Evolutionary conservation across 53 echinoderm and acorn worm genomes (phyloP).

Genomic region (Mesocentrotus franciscanus): DNA sequence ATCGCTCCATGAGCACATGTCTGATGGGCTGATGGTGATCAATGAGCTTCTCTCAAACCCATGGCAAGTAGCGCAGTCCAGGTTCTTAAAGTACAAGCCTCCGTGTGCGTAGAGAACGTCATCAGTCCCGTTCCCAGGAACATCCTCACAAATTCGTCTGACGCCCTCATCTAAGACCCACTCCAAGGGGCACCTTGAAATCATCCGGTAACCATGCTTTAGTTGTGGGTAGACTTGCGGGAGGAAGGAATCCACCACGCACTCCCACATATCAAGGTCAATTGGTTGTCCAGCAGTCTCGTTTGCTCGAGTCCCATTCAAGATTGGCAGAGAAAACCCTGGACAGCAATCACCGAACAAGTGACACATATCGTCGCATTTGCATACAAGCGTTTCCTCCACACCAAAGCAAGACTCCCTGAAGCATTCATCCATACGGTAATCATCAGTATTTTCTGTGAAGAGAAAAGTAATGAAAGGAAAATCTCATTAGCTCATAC

Average conservation of each 20-base stretch:
- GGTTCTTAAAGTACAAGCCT: slow-evolving; percentile 5
- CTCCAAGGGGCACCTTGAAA: not conserved
- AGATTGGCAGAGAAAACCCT: not conserved
- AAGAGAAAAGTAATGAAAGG: not conserved
- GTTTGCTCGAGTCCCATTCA: not conserved
- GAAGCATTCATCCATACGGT: not conserved
- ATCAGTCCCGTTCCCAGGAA: not conserved
- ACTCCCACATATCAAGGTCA: slow-evolving; percentile 22
- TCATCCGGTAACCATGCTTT: slow-evolving; percentile 36
- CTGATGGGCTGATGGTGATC: not conserved
- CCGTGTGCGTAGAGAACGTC: not conserved
- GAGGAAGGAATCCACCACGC: slow-evolving; percentile 37
- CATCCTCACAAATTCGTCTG: slow-evolving; percentile 14
- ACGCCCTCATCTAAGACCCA: slow-evolving; percentile 15
- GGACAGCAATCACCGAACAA: slow-evolving; percentile 42
- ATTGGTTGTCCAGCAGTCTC: not conserved
- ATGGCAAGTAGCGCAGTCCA: slow-evolving; percentile 11
- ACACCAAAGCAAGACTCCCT: not conserved
- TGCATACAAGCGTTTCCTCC: not conserved
- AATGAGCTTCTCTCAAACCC: not conserved
- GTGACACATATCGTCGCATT: slow-evolving; percentile 35
- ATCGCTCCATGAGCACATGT: not conserved
- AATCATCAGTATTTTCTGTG: not conserved
- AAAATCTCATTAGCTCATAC: too few relatives aligned
- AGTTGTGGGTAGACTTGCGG: slow-evolving; percentile 27